Percentiles rank a stretch among this genome's conserved stretches.
These are phyloP conservation scores for Fragum whitleyi DNA, from an alignment of 2,888 invertebrate genomes.

Conservation along the genomic window DNA sequence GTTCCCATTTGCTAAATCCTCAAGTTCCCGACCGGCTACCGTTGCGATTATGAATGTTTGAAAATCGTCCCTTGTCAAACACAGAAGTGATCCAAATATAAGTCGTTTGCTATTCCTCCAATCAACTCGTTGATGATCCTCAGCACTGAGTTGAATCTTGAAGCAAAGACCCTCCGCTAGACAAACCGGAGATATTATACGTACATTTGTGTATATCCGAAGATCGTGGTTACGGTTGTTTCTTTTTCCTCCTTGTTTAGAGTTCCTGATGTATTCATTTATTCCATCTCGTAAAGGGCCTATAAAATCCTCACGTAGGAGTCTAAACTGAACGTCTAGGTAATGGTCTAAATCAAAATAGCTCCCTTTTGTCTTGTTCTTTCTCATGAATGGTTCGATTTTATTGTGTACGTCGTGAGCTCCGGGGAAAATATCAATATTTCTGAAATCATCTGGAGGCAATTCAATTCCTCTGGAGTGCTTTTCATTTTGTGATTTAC, in stretches of 20 bases:
- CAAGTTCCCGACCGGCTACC: conserved; percentile 79
- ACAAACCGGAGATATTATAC: conserved; percentile 63
- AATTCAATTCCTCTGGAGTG: neutral
- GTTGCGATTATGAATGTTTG: conserved; percentile 89
- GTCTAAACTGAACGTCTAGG: conserved; percentile 91
- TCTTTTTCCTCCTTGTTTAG: neutral
- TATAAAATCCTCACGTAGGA: conserved; percentile 93
- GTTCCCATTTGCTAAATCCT: conserved; percentile 63
- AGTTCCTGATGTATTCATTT: conserved; percentile 15
- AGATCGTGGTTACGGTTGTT: conserved; percentile 56
- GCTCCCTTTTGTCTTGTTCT: conserved; percentile 88
- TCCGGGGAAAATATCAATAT: conserved; percentile 19
- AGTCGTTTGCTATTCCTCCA: conserved; percentile 88
- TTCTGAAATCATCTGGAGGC: conserved; percentile 37
- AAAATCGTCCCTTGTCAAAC: conserved; percentile 90
- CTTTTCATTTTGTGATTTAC: neutral
- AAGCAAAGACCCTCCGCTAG: conserved; percentile 68
- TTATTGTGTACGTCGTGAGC: conserved; percentile 1
- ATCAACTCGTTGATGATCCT: conserved; percentile 44
- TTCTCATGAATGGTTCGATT: conserved; percentile 86
- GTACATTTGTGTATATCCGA: conserved; percentile 74
- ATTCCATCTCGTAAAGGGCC: conserved; percentile 89
- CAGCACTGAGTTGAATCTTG: conserved; percentile 57
- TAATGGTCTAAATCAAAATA: conserved; percentile 90
- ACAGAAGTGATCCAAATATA: conserved; percentile 91